Evolutionary conservation across 2,113 vertebrate genomes (phyloP).

Genomic region (Clupea harengus): DNA sequence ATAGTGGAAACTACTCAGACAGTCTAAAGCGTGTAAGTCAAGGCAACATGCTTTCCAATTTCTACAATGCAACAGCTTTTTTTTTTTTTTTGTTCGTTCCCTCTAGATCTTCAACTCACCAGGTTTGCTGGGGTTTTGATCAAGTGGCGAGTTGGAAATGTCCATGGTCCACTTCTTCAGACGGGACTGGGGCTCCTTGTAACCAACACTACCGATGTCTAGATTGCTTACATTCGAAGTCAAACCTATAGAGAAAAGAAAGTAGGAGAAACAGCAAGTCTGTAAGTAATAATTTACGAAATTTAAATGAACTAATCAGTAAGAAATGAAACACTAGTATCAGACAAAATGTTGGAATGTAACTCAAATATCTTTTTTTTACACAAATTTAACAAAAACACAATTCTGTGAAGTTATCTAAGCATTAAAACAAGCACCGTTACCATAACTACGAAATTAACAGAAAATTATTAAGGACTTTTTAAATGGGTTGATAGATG

Average conservation of each 20-base stretch:
- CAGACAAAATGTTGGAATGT: background rate
- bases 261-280: background rate
- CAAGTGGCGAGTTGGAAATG: conserved; percentile 85
- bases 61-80: background rate
- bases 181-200: conserved; percentile 94
- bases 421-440: too few species aligned
- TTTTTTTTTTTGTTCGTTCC: background rate
- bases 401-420: background rate
- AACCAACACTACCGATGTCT: conserved; percentile 86
- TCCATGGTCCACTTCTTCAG: conserved; percentile 97
- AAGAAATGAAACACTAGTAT: too few species aligned
- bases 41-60: background rate
- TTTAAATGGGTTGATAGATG: background rate
- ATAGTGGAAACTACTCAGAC: background rate
- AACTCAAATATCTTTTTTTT: background rate
- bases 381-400: background rate
- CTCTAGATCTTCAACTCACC: conserved; percentile 64
- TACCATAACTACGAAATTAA: background rate
- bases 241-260: conserved; percentile 76
- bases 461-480: background rate
- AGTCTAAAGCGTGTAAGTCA: background rate
- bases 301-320: background rate
- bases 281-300: background rate
- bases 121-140: conserved; percentile 98
- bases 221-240: conserved; percentile 95